Evolutionary conservation across 2,113 vertebrate genomes (phyloP), one percentile per base, ranked within the genome.

Genomic region (Cephalopterus ornatus): DNA sequence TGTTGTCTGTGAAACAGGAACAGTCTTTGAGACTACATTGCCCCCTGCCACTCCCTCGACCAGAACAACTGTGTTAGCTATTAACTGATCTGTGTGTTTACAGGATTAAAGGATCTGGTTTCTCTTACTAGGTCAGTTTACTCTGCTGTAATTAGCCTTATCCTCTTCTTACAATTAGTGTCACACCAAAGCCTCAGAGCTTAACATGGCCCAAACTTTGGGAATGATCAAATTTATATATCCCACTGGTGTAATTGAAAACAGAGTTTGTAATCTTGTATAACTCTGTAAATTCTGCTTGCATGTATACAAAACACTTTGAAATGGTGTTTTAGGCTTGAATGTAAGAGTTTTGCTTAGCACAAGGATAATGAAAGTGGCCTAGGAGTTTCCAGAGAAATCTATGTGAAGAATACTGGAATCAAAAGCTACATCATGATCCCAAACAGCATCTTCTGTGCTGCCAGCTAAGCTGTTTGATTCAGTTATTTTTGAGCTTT

Each of bases 121-220:
- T 90, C 82, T 77, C 59, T 77, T 76, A 73, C 53, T 50, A 80
- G 80, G 65, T 89, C 83, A 95, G 80, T 92, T 96, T 92, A 92
- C 85, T 49, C 72, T 93, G 46, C 42, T 88, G 87, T 85, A 93
- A 97, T 95, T 95, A 95, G 59, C 68, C n/a, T 89, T 80, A 92
- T 83, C 85, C 61, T 87, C 49, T 5, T 85, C 39, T 92, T 74
- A 77, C 47, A 71, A 77, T 88, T 92, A 93, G 39, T 39, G 37
- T 63, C 35, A 74, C 67, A 91, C 35, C 16, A 93, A 91, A 93
- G 65, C 33, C 53, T 71, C 71, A 55, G 71, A 89, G 32, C 35
- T 92, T 81, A 82, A 61, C 65, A 68, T 1, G 9, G 19, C 32
- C 42, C 20, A 52, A 66, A 83, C 28, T 65, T 32, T 28, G 41